A percentile compares a stretch with the other conserved stretches of the same genome.
Conservation (phyloP, 2,797 vertebrate genomes). For the Typhlichthys subterraneus region DNA sequence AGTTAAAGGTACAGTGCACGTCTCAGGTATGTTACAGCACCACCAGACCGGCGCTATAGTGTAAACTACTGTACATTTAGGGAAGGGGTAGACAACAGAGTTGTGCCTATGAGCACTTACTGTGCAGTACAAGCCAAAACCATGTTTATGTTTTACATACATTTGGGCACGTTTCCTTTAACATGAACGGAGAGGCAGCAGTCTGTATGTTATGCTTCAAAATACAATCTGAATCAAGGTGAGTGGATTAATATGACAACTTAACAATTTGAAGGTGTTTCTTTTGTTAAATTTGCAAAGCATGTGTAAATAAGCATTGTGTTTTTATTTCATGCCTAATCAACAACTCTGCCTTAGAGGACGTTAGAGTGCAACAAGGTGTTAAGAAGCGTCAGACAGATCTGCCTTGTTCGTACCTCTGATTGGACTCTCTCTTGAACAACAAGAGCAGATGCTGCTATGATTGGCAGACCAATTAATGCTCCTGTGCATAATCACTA, state of each 20-base stretch:
- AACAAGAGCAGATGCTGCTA: slow-evolving; percentile 29
- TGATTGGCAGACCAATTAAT: slow-evolving; percentile 62
- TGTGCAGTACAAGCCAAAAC: no score
- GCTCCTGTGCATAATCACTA: slow-evolving; percentile 43
- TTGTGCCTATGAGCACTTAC: no score
- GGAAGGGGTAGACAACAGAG: no score
- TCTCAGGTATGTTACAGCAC: no score
- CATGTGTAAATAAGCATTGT: neutral
- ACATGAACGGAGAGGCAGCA: no score
- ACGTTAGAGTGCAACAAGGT: neutral
- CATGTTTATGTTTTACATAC: no score
- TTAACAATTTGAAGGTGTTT: no score
- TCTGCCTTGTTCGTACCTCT: slow-evolving; percentile 15
- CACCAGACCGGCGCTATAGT: no score
- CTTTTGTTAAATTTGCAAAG: neutral
- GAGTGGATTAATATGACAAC: neutral
- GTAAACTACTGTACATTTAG: no score
- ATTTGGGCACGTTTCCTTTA: no score
- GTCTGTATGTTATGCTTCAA: no score
- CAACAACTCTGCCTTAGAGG: neutral
- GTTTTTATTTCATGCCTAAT: neutral
- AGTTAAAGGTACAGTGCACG: neutral
- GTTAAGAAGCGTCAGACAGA: slow-evolving; percentile 2
- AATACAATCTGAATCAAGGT: no score
- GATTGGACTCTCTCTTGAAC: slow-evolving; percentile 19